Evolutionary conservation across 92 coral and sea anemone species (phyloP), one percentile per base, ranked within the genome.

Genomic region (Porites evermanni): DNA sequence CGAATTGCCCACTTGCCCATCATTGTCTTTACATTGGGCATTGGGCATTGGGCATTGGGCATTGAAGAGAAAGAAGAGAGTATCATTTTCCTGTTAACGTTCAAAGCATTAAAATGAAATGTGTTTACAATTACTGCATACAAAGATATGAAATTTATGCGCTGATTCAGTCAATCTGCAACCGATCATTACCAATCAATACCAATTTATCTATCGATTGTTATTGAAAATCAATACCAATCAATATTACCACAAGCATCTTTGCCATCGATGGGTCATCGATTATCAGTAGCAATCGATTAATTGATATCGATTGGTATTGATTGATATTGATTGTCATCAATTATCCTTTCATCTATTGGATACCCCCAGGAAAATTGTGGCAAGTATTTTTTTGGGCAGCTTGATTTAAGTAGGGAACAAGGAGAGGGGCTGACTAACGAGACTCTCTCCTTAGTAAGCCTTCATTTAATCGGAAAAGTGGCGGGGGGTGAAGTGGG

Each of bases 201-300:
- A 8, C 52, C 86, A 82, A 82, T 82, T 70, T 82, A 82, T 82
- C 78, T 82, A 82, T 82, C 78, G 52, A 70, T 71, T 82, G 67
- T 65, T 82, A 82, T 68, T 51, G 86, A 70, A 19, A 77, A 63
- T 59, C 81, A 54, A 77, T 77, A 59, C 81, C 81, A 77, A 60
- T 77, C 51, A 53, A 59, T 63, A 77, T 29, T 29, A 77, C 81
- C 81, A 60, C 81, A 77, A 14, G 69, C 59, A 60, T 77, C 81
- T 77, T 38, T 4, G 6, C 47, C 47, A 38, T 38, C 0, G 47
- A 38, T 38, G 5, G 47, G 47, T 38, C 47, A 38, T 38, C 47
- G 47, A 38, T 38, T 3, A 4, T 4, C 47, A 38, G 6, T 38
- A 38, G 5, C 47, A 38, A 38, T 38, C 47, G 6, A 38, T 38